These are phyloP conservation scores for Drosophila nigricruria DNA, from an alignment of 2,888 invertebrate species.

Conservation along the genomic window DNA sequence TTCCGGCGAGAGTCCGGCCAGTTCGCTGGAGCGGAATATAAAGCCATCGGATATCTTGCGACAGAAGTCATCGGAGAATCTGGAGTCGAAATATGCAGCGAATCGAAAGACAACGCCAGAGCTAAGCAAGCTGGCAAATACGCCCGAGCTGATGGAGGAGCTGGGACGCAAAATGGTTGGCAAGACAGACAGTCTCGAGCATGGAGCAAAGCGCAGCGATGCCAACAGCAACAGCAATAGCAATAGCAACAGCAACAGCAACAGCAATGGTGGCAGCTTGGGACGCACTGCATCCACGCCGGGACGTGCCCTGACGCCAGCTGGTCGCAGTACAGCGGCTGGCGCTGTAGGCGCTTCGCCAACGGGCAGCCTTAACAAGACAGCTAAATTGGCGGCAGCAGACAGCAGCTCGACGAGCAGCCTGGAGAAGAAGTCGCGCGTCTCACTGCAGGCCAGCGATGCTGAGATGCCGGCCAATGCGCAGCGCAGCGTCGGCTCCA, in stretches of 20 bases:
- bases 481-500: constrained; percentile 84
- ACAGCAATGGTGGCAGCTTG: constrained; percentile 77
- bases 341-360: constrained; percentile 80
- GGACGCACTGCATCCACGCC: constrained; percentile 81
- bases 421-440: constrained; percentile 82
- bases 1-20: constrained; percentile 82
- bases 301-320: constrained; percentile 59
- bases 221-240: constrained; percentile 31
- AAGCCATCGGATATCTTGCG: constrained; percentile 85
- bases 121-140: constrained; percentile 81
- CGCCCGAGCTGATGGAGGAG: constrained; percentile 84
- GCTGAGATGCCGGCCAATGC: constrained; percentile 53
- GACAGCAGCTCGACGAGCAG: constrained; percentile 83
- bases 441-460: constrained; percentile 75
- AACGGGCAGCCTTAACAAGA: constrained; percentile 84
- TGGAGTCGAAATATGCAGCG: constrained; percentile 83
- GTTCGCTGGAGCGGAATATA: constrained; percentile 85
- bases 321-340: constrained; percentile 44
- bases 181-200: constrained; percentile 85
- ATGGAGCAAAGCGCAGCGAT: constrained; percentile 77
- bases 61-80: constrained; percentile 85
- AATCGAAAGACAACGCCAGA: constrained; percentile 85
- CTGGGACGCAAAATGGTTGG: constrained; percentile 83
- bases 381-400: constrained; percentile 71
- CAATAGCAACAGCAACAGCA: constrained; percentile 6